Conservation (phyloP, 2,797 vertebrate species). For the Liasis olivaceus region DNA sequence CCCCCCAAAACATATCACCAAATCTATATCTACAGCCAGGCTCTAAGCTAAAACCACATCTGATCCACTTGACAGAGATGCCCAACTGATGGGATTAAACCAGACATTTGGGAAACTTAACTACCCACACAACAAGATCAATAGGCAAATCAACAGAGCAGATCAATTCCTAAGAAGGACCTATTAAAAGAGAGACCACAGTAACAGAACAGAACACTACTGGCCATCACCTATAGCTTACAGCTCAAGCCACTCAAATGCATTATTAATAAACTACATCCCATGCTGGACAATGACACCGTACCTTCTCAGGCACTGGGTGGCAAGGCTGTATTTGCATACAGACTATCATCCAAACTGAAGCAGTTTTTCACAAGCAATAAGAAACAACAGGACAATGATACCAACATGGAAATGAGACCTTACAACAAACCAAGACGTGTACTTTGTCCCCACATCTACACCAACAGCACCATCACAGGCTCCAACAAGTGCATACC, state of each 20-base stretch:
- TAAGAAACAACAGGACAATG: background rate
- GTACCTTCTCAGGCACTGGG: background rate
- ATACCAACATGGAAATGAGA: background rate
- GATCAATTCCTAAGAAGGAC: background rate
- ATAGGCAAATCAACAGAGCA: background rate
- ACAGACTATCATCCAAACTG: background rate
- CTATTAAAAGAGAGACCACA: background rate
- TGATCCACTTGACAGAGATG: background rate
- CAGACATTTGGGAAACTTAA: background rate
- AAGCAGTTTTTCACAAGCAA: background rate
- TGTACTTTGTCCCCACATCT: background rate
- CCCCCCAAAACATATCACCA: background rate
- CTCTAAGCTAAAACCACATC: background rate
- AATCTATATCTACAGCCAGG: background rate
- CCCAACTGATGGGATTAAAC: background rate
- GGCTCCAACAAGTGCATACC: background rate
- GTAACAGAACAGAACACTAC: background rate
- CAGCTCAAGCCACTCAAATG: background rate
- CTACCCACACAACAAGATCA: background rate
- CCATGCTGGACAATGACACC: background rate
- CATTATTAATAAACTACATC: background rate
- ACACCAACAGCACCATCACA: background rate
- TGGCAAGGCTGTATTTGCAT: background rate
- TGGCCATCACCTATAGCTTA: background rate
- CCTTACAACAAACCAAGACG: background rate